Evolutionary conservation across 2,113 vertebrate species (phyloP).

Genomic region (Peromyscus californicus): DNA sequence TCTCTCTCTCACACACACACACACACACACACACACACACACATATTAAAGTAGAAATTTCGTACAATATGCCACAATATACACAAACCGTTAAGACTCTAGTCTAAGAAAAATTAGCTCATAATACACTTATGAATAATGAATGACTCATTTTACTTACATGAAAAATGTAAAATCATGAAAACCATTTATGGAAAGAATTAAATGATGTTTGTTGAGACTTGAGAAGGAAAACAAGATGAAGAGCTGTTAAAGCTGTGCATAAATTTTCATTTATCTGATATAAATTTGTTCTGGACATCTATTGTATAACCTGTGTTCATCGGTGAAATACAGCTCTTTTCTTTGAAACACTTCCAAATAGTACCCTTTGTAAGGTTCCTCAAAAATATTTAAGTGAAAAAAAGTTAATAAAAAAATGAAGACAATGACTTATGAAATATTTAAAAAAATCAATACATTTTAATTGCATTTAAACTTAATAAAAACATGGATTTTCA

Average conservation of each 20-base stretch:
- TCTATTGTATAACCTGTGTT: accelerated
- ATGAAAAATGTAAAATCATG: not conserved
- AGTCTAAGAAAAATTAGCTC: not conserved
- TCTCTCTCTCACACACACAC: not conserved
- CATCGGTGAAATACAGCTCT: not conserved
- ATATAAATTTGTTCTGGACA: not conserved
- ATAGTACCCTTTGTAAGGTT: not conserved
- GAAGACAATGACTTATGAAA: not conserved
- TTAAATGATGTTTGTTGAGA: not conserved
- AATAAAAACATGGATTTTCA: not conserved
- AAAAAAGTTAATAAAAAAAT: not conserved
- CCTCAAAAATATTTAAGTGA: not conserved
- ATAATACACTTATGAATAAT: not conserved
- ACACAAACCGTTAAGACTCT: too few relatives aligned
- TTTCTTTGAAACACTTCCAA: not conserved
- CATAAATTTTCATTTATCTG: not conserved
- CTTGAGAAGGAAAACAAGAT: not conserved
- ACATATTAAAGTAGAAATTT: not conserved
- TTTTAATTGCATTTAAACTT: not conserved
- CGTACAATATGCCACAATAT: not conserved
- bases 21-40: not conserved
- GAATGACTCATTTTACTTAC: not conserved
- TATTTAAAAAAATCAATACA: not conserved
- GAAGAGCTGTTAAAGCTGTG: not conserved
- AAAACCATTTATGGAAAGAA: not conserved